These are phyloP conservation scores for Meandrusa payeni DNA, from an alignment of 2,888 invertebrate genomes.

Conservation along the genomic window DNA sequence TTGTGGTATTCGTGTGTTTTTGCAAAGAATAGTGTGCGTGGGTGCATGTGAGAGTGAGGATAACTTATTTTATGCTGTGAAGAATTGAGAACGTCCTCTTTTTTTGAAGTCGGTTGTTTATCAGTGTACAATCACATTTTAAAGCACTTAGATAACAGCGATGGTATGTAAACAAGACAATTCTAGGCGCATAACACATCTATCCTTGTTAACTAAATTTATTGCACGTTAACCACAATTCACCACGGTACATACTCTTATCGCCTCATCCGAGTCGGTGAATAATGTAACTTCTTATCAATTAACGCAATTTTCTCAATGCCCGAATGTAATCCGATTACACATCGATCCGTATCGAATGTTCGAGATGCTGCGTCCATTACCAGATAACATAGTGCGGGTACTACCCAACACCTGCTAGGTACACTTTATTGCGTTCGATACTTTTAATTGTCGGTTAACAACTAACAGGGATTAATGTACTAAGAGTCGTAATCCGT, in stretches of 20 bases:
- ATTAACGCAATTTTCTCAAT: slow-evolving; percentile 30
- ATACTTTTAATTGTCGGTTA: slow-evolving; percentile 34
- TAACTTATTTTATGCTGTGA: too few species aligned
- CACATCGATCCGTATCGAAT: slow-evolving; percentile 37
- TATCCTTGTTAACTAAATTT: not conserved
- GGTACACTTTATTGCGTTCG: slow-evolving; percentile 34
- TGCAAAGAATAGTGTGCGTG: too few species aligned
- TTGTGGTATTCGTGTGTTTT: too few species aligned
- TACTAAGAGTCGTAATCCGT: slow-evolving; percentile 8
- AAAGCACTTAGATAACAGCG: too few species aligned
- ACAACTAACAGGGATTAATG: slow-evolving; percentile 31
- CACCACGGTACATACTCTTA: not conserved
- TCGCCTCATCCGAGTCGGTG: not conserved
- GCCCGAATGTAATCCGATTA: slow-evolving; percentile 38
- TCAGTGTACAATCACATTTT: too few species aligned
- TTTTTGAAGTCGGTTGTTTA: too few species aligned
- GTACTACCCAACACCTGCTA: slow-evolving; percentile 37
- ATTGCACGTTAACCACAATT: slow-evolving; percentile 5
- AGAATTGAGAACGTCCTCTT: too few species aligned
- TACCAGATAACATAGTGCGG: slow-evolving; percentile 36
- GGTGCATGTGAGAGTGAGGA: too few species aligned
- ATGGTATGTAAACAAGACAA: too few species aligned
- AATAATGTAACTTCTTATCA: slow-evolving; percentile 20
- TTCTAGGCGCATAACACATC: not conserved
- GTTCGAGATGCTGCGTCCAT: slow-evolving; percentile 30